These are phyloP conservation scores for Cynopterus sphinx DNA, from an alignment of 2,797 vertebrate genomes.

Conservation along the genomic window DNA sequence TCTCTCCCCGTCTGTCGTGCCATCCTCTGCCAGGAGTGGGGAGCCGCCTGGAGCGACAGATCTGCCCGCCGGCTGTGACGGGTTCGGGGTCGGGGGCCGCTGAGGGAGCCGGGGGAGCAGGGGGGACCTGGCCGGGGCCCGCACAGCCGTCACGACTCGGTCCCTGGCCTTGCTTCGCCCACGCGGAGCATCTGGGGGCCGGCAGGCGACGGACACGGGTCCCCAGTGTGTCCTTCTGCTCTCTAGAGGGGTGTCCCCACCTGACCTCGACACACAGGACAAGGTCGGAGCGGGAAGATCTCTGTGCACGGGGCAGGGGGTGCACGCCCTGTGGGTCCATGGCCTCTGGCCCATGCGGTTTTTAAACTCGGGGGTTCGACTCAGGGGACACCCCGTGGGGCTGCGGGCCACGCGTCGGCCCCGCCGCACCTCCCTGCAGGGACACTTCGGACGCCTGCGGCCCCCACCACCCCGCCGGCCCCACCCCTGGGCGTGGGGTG, in stretches of 20 bases:
- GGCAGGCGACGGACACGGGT: neutral
- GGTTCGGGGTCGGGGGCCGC: neutral
- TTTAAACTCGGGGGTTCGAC: neutral
- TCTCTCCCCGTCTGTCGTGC: neutral
- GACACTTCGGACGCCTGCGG: no score
- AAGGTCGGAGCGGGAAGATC: neutral
- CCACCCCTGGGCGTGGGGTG: neutral
- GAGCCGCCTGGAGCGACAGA: slow-evolving; percentile 49
- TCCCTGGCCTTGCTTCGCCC: neutral
- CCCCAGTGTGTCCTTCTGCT: neutral
- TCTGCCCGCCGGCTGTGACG: slow-evolving; percentile 34
- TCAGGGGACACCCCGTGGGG: neutral
- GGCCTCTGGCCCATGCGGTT: neutral
- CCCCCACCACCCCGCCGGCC: neutral
- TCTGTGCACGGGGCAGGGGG: neutral
- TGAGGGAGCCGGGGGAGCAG: neutral
- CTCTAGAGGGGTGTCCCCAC: neutral
- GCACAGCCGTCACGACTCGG: neutral
- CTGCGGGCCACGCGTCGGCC: no score
- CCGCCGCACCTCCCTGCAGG: accelerated
- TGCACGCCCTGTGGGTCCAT: neutral
- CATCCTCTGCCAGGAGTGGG: slow-evolving; percentile 56
- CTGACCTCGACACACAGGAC: neutral
- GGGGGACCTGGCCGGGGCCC: neutral
- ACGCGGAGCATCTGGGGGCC: neutral